phyloP scores from a whole-genome alignment of 2,888 invertebrate genomes.

The Cataglyphis cursor region DNA sequence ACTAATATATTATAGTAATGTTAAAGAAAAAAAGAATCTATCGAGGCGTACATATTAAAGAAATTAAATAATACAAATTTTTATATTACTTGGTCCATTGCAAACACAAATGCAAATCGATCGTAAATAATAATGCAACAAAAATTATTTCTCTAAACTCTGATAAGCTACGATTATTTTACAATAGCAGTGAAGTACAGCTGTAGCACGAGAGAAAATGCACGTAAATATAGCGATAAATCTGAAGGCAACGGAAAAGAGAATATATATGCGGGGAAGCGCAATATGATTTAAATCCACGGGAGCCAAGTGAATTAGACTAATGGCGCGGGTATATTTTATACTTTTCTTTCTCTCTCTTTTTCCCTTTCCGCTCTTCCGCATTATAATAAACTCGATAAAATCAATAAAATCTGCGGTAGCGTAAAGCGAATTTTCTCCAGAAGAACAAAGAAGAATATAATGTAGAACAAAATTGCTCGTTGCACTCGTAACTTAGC shows the following conservation, averaged over 20 bases:
- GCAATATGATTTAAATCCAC: constrained; percentile 42
- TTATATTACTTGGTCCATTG: neutral
- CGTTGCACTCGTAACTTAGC: constrained; percentile 38
- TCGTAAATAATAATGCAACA: constrained; percentile 4
- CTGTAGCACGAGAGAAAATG: neutral
- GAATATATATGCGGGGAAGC: constrained; percentile 34
- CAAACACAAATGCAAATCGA: neutral
- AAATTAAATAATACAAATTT: neutral
- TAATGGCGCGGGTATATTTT: constrained; percentile 41
- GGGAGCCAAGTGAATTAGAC: constrained; percentile 42
- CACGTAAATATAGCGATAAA: constrained; percentile 46
- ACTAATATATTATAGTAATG: neutral
- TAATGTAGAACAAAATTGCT: constrained; percentile 22
- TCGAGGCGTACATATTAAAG: neutral
- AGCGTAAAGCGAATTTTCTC: neutral
- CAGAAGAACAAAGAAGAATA: neutral
- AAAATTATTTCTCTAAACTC: constrained; percentile 21
- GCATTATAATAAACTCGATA: constrained; percentile 39
- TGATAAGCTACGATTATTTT: constrained; percentile 39
- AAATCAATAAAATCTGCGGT: constrained; percentile 42
- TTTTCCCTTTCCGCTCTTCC: neutral
- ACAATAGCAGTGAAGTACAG: neutral
- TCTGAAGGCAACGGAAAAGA: constrained; percentile 44
- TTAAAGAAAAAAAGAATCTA: neutral
- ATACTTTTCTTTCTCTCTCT: neutral